phyloP scores from a whole-genome alignment of 2,888 invertebrate species.

The Macrophya annulata region DNA sequence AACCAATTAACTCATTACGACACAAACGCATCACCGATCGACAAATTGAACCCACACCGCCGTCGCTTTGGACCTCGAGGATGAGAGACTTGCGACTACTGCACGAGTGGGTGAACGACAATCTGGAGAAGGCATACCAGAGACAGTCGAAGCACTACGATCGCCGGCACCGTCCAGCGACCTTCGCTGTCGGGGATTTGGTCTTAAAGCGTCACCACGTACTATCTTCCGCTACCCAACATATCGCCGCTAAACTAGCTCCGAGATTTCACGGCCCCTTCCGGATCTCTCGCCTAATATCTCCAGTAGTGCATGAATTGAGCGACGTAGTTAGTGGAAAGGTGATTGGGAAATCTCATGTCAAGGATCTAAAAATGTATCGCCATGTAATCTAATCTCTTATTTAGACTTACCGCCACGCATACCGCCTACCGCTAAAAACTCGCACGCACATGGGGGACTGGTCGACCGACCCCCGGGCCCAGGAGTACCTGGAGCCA shows the following conservation, averaged over 20 bases:
- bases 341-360: slow-evolving; percentile 15
- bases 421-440: too few species aligned
- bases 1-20: background rate
- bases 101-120: background rate
- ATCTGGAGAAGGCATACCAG: slow-evolving; percentile 22
- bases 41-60: background rate
- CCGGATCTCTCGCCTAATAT: slow-evolving; percentile 25
- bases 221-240: slow-evolving; percentile 56
- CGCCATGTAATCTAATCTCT: too few species aligned
- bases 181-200: slow-evolving; percentile 45
- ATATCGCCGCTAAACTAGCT: slow-evolving; percentile 60
- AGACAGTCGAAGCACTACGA: slow-evolving; percentile 44
- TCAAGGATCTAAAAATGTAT: slow-evolving; percentile 47
- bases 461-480: too few species aligned
- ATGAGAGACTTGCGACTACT: background rate
- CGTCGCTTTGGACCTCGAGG: background rate
- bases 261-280: slow-evolving; percentile 61
- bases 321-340: background rate
- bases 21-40: too few species aligned
- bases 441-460: too few species aligned
- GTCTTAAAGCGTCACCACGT: slow-evolving; percentile 56
- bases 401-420: too few species aligned
- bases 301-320: slow-evolving; percentile 49
- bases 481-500: too few species aligned
- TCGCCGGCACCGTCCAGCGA: background rate